Evolutionary conservation across 2,797 vertebrate genomes (phyloP).

Genomic region (Chelidonichthys spinosus): DNA sequence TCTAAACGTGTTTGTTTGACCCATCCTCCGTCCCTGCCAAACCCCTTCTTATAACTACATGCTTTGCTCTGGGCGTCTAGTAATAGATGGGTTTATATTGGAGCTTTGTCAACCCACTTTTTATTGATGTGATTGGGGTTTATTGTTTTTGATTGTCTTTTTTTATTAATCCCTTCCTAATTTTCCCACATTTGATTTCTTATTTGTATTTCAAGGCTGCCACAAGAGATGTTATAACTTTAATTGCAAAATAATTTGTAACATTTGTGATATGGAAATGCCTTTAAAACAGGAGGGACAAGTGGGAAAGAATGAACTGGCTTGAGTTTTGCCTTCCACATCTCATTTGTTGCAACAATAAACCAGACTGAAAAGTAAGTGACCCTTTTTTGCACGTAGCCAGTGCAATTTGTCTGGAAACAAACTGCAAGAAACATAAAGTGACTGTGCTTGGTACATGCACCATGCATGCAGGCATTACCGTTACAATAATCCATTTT

Average conservation of each 20-base stretch:
- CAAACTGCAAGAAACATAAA: conserved; percentile 73
- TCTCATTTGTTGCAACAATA: conserved; percentile 68
- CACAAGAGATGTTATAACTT: neutral
- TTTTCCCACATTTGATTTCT: neutral
- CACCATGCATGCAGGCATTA: conserved; percentile 40
- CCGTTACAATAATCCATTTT: conserved; percentile 28
- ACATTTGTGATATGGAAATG: neutral
- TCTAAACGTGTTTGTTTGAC: too few relatives aligned
- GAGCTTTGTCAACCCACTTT: neutral
- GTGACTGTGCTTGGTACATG: conserved; percentile 53
- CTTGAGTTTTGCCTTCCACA: conserved; percentile 46
- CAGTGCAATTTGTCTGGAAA: conserved; percentile 68
- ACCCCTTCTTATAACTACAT: too few relatives aligned
- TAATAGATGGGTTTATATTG: too few relatives aligned
- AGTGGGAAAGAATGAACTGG: conserved; percentile 23
- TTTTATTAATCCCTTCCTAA: neutral
- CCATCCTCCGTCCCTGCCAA: too few relatives aligned
- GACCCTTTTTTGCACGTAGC: conserved; percentile 47
- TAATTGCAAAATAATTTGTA: neutral
- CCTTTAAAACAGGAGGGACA: neutral
- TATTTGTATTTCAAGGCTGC: conserved; percentile 13
- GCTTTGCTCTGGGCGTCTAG: too few relatives aligned
- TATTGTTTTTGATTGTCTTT: neutral
- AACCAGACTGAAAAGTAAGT: conserved; percentile 59
- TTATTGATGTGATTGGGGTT: neutral